Percentiles rank a stretch among this genome's conserved stretches.
phyloP scores from a whole-genome alignment of 2,888 invertebrate genomes.

The Helobdella robusta region DNA sequence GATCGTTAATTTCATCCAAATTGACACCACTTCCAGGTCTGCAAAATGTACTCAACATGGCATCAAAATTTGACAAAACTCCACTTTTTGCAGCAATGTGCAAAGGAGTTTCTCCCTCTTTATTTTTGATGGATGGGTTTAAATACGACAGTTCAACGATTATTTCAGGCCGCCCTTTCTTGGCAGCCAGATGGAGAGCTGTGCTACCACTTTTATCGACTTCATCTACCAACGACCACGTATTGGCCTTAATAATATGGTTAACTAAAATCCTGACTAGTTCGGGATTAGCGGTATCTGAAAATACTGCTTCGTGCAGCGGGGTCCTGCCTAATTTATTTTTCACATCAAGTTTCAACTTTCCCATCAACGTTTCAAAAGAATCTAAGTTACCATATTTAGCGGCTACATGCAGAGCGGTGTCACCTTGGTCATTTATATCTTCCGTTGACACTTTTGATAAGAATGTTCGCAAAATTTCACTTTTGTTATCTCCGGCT shows the following conservation, averaged over 20 bases:
- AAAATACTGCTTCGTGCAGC: slow-evolving; percentile 41
- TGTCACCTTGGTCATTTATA: slow-evolving; percentile 42
- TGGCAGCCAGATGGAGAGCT: slow-evolving; percentile 44
- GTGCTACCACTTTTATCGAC: slow-evolving; percentile 42
- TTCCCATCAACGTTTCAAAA: slow-evolving; percentile 38
- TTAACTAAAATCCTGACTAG: slow-evolving; percentile 40
- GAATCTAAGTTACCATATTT: slow-evolving; percentile 39
- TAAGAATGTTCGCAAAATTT: slow-evolving; percentile 36
- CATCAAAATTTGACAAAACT: slow-evolving; percentile 20
- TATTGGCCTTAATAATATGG: slow-evolving; percentile 43
- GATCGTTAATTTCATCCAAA: slow-evolving; percentile 30
- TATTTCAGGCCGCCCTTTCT: slow-evolving; percentile 29
- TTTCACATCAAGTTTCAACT: slow-evolving; percentile 41
- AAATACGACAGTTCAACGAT: slow-evolving; percentile 27
- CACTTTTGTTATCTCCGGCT: slow-evolving; percentile 38
- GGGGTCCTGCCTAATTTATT: slow-evolving; percentile 42
- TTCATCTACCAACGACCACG: slow-evolving; percentile 45
- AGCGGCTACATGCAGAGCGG: slow-evolving; percentile 45
- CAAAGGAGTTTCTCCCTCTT: slow-evolving; percentile 33
- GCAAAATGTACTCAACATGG: slow-evolving; percentile 32
- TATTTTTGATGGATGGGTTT: slow-evolving; percentile 29
- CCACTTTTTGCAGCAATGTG: slow-evolving; percentile 33
- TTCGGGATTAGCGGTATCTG: slow-evolving; percentile 37
- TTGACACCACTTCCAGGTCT: slow-evolving; percentile 32
- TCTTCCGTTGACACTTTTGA: slow-evolving; percentile 36